Conservation (phyloP, 2,888 invertebrate species). For the Pardosa pseudoannulata region DNA sequence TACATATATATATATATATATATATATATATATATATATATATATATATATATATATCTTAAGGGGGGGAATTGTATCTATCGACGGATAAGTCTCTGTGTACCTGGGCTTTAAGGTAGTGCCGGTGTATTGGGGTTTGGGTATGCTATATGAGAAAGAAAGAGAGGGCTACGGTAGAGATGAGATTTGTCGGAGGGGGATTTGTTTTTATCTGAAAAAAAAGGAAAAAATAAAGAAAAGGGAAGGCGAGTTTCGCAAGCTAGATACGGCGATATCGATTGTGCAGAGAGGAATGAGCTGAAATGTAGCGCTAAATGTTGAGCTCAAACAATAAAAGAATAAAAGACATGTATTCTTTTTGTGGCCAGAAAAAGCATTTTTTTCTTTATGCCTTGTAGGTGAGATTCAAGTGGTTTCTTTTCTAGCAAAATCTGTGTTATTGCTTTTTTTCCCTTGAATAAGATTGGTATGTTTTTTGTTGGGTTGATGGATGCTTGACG, state of each 20-base stretch:
- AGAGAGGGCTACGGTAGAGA: background rate
- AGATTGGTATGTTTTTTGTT: too few relatives aligned
- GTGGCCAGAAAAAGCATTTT: background rate
- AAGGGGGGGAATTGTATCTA: background rate
- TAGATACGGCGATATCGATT: background rate
- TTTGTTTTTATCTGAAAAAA: background rate
- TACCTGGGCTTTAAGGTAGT: slow-evolving; percentile 15
- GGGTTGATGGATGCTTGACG: too few relatives aligned
- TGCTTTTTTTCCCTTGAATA: too few relatives aligned
- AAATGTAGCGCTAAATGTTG: slow-evolving; percentile 3
- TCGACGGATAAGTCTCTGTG: background rate
- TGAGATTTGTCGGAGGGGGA: slow-evolving; percentile 12
- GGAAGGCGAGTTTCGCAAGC: background rate
- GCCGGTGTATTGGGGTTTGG: background rate
- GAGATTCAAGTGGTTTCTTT: too few relatives aligned
- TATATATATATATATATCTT: too few relatives aligned
- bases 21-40: too few relatives aligned
- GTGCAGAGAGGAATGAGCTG: background rate
- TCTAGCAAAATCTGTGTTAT: too few relatives aligned
- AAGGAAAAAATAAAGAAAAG: too few relatives aligned
- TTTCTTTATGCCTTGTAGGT: too few relatives aligned
- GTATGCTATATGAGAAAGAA: background rate
- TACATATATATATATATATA: too few relatives aligned
- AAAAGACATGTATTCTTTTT: background rate
- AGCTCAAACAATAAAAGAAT: too few relatives aligned